Evolutionary conservation across 2,888 invertebrate genomes (phyloP).

Genomic region (Stratiomys singularior): DNA sequence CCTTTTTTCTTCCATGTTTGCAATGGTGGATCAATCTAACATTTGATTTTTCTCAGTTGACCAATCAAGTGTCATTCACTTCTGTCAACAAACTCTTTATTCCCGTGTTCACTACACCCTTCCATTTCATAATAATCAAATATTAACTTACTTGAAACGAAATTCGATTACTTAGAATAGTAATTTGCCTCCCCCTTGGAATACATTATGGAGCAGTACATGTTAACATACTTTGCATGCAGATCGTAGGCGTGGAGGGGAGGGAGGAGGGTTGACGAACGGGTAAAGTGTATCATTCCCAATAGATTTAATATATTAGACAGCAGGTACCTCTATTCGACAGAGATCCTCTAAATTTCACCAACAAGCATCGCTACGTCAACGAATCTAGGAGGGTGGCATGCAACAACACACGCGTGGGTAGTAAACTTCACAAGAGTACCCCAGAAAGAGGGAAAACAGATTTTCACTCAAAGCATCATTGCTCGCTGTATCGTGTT

Average conservation of each 20-base stretch:
- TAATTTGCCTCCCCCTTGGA: conserved; percentile 21
- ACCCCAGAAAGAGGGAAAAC: not conserved
- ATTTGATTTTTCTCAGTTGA: no score
- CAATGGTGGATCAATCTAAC: no score
- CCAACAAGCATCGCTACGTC: conserved; percentile 1
- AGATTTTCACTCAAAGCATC: conserved; percentile 8
- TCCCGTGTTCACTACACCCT: not conserved
- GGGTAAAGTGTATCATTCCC: not conserved
- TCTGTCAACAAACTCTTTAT: no score
- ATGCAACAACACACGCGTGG: not conserved
- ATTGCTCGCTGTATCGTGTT: not conserved
- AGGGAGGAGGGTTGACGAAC: not conserved
- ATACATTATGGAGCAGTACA: not conserved
- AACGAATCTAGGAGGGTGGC: not conserved
- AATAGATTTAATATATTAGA: conserved; percentile 28
- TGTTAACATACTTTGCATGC: not conserved
- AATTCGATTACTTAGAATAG: conserved; percentile 34
- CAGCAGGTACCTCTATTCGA: conserved; percentile 22
- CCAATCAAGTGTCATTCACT: no score
- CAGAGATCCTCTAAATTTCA: conserved; percentile 17
- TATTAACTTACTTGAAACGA: conserved; percentile 35
- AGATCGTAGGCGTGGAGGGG: no score
- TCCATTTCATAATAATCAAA: conserved; percentile 30
- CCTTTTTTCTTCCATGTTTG: no score
- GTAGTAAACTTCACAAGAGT: not conserved